Base-by-base conservation (phyloP, 2,888 invertebrate genomes). In the Lasioglossum pauxillum region DNA sequence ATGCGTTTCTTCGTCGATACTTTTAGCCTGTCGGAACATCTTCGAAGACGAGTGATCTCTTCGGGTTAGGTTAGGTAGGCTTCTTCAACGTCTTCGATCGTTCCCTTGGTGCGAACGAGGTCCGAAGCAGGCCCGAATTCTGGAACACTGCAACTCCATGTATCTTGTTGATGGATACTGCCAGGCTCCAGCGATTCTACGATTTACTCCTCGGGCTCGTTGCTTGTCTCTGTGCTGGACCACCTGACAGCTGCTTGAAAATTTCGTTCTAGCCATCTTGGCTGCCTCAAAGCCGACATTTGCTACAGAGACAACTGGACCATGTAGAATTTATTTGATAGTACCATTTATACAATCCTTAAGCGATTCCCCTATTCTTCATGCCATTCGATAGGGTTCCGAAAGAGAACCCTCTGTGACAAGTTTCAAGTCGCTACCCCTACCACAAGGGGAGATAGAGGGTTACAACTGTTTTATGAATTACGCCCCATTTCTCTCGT, bases 151-250 rank as follows among this genome's bases (percentile, higher is more conserved):
- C 35, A 83, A 87, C 85, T 84, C 88, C 90, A 92, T 92, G 90
- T 78, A 90, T 91, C 92, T 91, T 90, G 87, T 87, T 92, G 91
- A 91, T 90, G 88, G 91, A 91, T 91, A 89, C 78, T 84, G 81
- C 83, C 78, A 86, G 87, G 85, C 82, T 89, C 86, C 82, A 82
- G 81, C 85, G 80, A 88, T 87, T 78, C 82, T 82, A 82, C 85
- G 85, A 89, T 89, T 85, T 84, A 88, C 83, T 90, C 82, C 75
- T 71, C 76, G 49, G 69, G 46, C 49, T 31, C 31, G 35, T 27
- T 5, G 44, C 44, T 69, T 77, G 82, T 35, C 64, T 14, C 16
- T 41, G 19, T 12, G 10, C 69, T n/a, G 2, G 5, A 46, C 57
- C 78, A 41, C 67, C 46, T 23, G 69, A 23, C 23, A 23, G 53